Conservation (phyloP, 2,888 invertebrate genomes). For the Gari tellinella region DNA sequence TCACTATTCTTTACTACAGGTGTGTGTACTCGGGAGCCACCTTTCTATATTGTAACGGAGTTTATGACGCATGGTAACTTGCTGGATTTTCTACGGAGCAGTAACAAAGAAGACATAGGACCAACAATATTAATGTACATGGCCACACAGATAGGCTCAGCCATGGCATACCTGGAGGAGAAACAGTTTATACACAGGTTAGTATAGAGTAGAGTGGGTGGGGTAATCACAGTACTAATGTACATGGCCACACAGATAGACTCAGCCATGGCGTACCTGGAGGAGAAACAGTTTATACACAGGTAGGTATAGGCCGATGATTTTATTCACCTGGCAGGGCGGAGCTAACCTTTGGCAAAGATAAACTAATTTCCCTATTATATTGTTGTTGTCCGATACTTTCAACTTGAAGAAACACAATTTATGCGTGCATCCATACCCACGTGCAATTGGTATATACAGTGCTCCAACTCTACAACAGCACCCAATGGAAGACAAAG, state of each 20-base stretch:
- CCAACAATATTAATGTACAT: constrained; percentile 99
- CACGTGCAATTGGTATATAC: too few species aligned
- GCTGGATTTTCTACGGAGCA: constrained; percentile 96
- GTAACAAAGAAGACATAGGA: constrained; percentile 91
- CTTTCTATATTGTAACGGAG: constrained; percentile 99
- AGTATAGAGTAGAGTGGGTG: constrained; percentile 85
- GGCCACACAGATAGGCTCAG: constrained; percentile 99
- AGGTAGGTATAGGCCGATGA: constrained; percentile 75
- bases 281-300: constrained; percentile 95
- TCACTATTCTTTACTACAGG: constrained; percentile 85
- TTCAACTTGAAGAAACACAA: too few species aligned
- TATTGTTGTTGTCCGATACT: too few species aligned
- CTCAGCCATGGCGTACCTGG: constrained; percentile 99
- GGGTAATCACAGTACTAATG: constrained; percentile 97
- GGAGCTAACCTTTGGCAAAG: too few species aligned
- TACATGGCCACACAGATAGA: constrained; percentile 99
- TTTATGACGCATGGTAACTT: constrained; percentile 99
- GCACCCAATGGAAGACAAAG: too few species aligned
- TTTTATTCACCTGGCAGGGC: too few species aligned
- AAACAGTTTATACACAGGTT: constrained; percentile 92
- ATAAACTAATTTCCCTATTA: too few species aligned
- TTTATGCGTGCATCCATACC: too few species aligned
- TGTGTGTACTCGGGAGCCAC: constrained; percentile 99
- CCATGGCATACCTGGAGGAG: constrained; percentile 99
- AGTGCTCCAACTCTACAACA: too few species aligned